Percentiles rank a stretch among this genome's conserved stretches.
Evolutionary conservation across 2,113 vertebrate species (phyloP).

Genomic region (Nymphicus hollandicus): DNA sequence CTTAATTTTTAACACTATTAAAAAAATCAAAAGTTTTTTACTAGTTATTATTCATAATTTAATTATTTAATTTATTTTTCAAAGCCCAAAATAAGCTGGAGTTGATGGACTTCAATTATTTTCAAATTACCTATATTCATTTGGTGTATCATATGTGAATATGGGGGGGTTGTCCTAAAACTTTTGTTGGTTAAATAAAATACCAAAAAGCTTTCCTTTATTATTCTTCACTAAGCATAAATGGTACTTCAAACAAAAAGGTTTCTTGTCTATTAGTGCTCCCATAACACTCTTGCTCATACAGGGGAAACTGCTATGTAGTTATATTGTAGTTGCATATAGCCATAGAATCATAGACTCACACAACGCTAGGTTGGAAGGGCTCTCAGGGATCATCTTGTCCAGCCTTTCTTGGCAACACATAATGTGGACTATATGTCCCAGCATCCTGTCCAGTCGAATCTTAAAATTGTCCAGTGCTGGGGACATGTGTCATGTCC

Average conservation of each 20-base stretch:
- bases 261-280: background rate
- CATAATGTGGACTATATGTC: no score
- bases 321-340: background rate
- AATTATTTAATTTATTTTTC: background rate
- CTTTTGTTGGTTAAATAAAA: background rate
- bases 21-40: accelerated
- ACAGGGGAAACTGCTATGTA: accelerated
- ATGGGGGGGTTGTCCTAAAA: accelerated
- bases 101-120: background rate
- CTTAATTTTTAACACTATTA: background rate
- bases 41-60: no score
- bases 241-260: background rate
- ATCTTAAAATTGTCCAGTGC: no score
- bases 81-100: accelerated
- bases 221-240: background rate
- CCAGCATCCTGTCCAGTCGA: no score
- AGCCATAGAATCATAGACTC: background rate
- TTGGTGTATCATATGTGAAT: background rate
- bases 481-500: no score
- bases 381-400: no score
- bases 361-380: no score
- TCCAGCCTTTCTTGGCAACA: no score
- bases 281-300: background rate
- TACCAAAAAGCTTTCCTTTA: background rate
- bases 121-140: background rate